These are phyloP conservation scores for Laupala kohalensis DNA, from an alignment of 1,140 invertebrate genomes.

Conservation along the genomic window DNA sequence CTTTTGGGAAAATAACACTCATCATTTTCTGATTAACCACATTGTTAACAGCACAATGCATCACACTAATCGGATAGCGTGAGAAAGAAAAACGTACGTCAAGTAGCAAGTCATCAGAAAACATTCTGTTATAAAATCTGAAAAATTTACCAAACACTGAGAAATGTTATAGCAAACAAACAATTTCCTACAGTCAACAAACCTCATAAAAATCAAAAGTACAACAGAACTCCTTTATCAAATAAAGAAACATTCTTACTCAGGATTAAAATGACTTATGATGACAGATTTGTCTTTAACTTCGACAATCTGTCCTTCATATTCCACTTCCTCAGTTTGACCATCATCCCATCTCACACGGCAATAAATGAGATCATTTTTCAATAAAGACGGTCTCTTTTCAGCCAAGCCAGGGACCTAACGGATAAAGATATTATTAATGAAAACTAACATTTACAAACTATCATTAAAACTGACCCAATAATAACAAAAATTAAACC, in stretches of 20 bases:
- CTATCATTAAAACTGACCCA: neutral
- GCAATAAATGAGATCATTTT: slow-evolving; percentile 3
- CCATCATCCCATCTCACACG: slow-evolving; percentile 2
- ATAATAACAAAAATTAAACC: neutral
- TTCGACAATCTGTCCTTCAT: slow-evolving; percentile 10
- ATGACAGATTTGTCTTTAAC: neutral
- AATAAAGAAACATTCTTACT: too few relatives aligned
- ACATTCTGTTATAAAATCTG: neutral
- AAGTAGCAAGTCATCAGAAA: neutral
- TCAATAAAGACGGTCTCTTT: slow-evolving; percentile 10
- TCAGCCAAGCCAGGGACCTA: slow-evolving; percentile 12
- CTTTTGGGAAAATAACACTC: neutral
- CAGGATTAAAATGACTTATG: slow-evolving; percentile 6
- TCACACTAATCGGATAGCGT: neutral
- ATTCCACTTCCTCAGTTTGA: neutral
- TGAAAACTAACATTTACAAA: neutral
- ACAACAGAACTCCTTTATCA: too few relatives aligned
- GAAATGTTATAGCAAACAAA: neutral
- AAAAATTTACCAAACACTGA: neutral
- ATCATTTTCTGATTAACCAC: neutral
- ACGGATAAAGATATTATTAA: neutral
- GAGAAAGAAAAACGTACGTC: slow-evolving; percentile 1
- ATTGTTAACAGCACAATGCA: slow-evolving; percentile 1
- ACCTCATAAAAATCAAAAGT: too few relatives aligned
- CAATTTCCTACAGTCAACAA: too few relatives aligned